Evolutionary conservation across 2,113 vertebrate genomes (phyloP), one percentile per base, ranked within the genome.

Genomic region (Xenopus borealis): DNA sequence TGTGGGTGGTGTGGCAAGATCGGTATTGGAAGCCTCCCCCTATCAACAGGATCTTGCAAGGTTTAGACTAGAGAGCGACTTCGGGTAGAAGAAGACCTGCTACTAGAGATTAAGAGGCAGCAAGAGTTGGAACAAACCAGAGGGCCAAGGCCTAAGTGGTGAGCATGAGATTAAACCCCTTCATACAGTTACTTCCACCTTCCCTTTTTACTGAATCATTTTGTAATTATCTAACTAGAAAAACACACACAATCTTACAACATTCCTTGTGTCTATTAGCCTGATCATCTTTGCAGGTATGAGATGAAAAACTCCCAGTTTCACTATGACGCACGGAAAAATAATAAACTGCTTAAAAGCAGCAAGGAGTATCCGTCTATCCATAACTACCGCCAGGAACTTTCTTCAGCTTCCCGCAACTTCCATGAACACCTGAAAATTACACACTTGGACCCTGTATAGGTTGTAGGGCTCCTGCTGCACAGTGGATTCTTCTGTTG

Each of bases 261-360:
- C 10, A 23, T 0, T 20, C 16, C 33, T 3, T 33, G 17, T 9
- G 16, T n/a, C 1, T 55, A n/a, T n/a, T n/a, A 9, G 12, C 8
- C 3, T 55, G 6, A 53, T 23, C 12, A 61, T 53, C 52, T 61
- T 62, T 74, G 23, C 62, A 80, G 72, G 72, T 69, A 55, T 1
- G 61, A 10, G 6, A 55, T 62, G 71, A 81, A 46, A 53, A 70
- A 65, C 64, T 80, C 75, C 0, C 27, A 23, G 53, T 79, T 71
- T 62, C 80, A 70, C 61, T 73, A 76, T 3, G 66, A 79, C 78
- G 80, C 79, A 20, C 78, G 69, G 50, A 83, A 83, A 67, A 83
- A 82, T 40, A 82, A 79, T 5, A 66, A 79, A 16, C 13, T 75
- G 12, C 44, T 82, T 27, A 75, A 70, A 44, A 79, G 18, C 63